A percentile compares a stretch with the other conserved stretches of the same genome.
These are phyloP conservation scores for Cloeon dipterum DNA, from an alignment of 2,888 invertebrate species.

Conservation along the genomic window DNA sequence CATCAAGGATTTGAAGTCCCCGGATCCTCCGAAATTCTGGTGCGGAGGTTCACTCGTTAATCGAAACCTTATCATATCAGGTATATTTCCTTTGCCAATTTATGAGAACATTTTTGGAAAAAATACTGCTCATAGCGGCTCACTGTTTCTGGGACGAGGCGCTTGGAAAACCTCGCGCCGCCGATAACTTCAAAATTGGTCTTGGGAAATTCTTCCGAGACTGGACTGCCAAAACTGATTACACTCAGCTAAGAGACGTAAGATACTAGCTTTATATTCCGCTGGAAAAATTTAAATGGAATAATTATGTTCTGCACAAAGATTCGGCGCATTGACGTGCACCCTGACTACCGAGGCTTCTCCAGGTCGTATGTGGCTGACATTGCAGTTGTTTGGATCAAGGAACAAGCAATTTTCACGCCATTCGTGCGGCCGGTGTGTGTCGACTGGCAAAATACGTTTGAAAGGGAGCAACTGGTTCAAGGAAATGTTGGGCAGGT, in stretches of 20 bases:
- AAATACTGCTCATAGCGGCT: no score
- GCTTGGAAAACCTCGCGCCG: slow-evolving; percentile 7
- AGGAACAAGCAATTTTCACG: neutral
- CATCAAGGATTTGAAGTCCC: no score
- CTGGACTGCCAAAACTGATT: slow-evolving; percentile 12
- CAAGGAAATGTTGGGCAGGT: slow-evolving; percentile 2
- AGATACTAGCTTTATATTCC: neutral
- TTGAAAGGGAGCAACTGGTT: neutral
- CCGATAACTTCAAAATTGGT: slow-evolving; percentile 12
- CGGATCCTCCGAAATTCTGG: neutral
- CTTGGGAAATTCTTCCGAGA: slow-evolving; percentile 17
- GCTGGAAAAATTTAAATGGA: no score
- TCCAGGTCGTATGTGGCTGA: neutral
- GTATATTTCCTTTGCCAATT: slow-evolving; percentile 7
- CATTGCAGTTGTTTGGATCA: slow-evolving; percentile 1
- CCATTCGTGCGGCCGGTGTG: slow-evolving; percentile 1
- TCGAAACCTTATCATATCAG: slow-evolving; percentile 11
- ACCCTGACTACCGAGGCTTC: neutral
- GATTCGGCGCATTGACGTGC: neutral
- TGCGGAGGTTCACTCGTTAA: slow-evolving; percentile 12
- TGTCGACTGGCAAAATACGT: neutral
- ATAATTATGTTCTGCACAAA: neutral
- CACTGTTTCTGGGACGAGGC: slow-evolving; percentile 18
- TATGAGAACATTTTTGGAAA: no score
- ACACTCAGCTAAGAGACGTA: slow-evolving; percentile 4